Evolutionary conservation across 2,888 invertebrate genomes (phyloP).

Genomic region (Asteroscopus sphinx): DNA sequence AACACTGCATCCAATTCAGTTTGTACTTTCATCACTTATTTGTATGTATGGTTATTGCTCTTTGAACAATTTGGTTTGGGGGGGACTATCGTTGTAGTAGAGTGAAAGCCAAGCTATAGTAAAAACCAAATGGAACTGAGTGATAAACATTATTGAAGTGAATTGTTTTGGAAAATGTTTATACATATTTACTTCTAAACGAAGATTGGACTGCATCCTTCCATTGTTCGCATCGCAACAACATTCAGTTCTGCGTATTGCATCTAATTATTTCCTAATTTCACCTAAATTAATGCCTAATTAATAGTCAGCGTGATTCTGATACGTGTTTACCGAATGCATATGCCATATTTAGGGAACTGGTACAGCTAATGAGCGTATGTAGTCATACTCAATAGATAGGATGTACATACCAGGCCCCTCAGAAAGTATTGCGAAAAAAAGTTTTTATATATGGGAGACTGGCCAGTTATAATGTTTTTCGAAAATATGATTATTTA

Average conservation of each 20-base stretch:
- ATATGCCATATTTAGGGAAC: slow-evolving; percentile 10
- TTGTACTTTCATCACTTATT: slow-evolving; percentile 48
- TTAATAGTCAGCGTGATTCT: slow-evolving; percentile 7
- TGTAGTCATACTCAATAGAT: slow-evolving; percentile 9
- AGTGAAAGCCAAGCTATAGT: slow-evolving; percentile 39
- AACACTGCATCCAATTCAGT: slow-evolving; percentile 37
- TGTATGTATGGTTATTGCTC: slow-evolving; percentile 8
- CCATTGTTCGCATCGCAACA: no score
- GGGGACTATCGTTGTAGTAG: slow-evolving; percentile 13
- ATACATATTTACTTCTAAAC: no score
- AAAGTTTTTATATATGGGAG: no score
- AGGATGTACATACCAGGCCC: no score
- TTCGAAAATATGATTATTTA: no score
- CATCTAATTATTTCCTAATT: slow-evolving; percentile 8
- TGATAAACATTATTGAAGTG: not conserved
- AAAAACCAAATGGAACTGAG: not conserved
- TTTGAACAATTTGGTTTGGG: slow-evolving; percentile 42
- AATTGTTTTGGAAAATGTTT: no score
- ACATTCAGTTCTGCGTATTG: not conserved
- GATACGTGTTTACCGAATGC: slow-evolving; percentile 1
- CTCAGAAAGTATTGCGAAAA: no score
- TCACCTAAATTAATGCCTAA: not conserved
- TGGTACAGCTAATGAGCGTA: slow-evolving; percentile 20
- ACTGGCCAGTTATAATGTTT: no score
- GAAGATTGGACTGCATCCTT: no score